Evolutionary conservation across 2,113 vertebrate species (phyloP), one percentile per base, ranked within the genome.

Genomic region (Perccottus glenii): DNA sequence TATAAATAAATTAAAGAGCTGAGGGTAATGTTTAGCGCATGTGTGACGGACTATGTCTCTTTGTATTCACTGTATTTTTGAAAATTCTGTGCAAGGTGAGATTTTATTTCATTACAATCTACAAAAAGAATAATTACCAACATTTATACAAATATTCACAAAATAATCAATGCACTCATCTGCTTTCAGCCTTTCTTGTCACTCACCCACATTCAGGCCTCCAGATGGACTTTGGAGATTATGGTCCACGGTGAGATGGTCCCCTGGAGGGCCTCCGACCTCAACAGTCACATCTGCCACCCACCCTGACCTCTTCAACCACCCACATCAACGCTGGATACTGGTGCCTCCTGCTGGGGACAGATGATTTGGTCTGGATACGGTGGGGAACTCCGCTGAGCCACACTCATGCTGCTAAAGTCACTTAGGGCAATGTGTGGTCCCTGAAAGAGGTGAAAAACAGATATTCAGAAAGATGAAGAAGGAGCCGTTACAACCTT

Each of bases 131-230:
- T 27, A 27, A 27, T 27, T 27, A 27, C 19, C 19, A 27, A 27
- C 19, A 27, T 27, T 27, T 27, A 27, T 27, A 27, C 1, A 27
- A 27, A 27, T 3, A 27, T 27, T 27, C 19, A 27, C 19, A 27
- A 27, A 27, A 27, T 27, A 27, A 27, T 27, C 19, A 27, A 27
- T 27, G 19, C 19, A 27, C 19, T 27, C 19, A 27, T 27, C 19
- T 49, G n/a, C 15, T 19, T 60, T 32, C 9, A 43, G 35, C 14
- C 55, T 2, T 42, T 49, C 9, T 2, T 12, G 33, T 11, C 15
- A 85, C 96, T 96, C 93, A 98, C 95, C 95, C 94, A 96, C 95
- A 96, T 95, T 77, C 94, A 95, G 82, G 95, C 94, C 73, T 96
- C 95, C 84, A 95, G 91, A 63, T 93, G 92, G 84, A 96, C 95